Evolutionary conservation across 2,113 vertebrate genomes (phyloP).

Genomic region (Tachysurus fulvidraco): DNA sequence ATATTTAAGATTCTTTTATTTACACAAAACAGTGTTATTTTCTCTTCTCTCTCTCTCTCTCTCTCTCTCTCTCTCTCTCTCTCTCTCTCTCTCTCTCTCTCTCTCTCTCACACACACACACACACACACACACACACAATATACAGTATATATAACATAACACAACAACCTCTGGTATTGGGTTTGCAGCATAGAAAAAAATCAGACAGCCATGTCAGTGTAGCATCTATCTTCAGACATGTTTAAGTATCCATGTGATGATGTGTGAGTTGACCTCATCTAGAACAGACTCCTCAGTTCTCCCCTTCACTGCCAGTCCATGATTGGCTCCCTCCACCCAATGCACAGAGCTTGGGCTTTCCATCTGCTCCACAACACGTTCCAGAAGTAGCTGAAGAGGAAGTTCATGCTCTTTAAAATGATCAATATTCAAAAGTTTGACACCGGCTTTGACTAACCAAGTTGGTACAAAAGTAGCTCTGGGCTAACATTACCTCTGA

Average conservation of each 20-base stretch:
- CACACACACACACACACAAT: background rate
- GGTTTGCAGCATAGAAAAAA: background rate
- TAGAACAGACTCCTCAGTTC: constrained; percentile 77
- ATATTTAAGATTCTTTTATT: background rate
- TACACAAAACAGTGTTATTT: background rate
- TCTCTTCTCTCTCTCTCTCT: too few species aligned
- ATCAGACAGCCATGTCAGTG: background rate
- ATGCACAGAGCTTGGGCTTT: constrained; percentile 76
- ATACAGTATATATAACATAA: background rate
- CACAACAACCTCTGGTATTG: too few species aligned
- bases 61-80: too few species aligned
- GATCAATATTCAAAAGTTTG: background rate
- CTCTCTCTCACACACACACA: too few species aligned
- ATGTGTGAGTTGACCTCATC: constrained; percentile 83
- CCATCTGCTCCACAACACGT: constrained; percentile 76
- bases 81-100: too few species aligned
- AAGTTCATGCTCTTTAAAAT: background rate
- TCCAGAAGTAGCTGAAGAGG: constrained; percentile 78
- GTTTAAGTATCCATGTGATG: constrained; percentile 82
- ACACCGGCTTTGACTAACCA: background rate
- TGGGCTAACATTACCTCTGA: background rate
- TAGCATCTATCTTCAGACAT: constrained; percentile 32
- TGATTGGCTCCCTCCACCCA: constrained; percentile 88
- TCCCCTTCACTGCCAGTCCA: constrained; percentile 82
- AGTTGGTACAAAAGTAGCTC: too few species aligned